Evolutionary conservation across 2,888 invertebrate species (phyloP), one percentile per base, ranked within the genome.

Genomic region (Cephus nigrinus): DNA sequence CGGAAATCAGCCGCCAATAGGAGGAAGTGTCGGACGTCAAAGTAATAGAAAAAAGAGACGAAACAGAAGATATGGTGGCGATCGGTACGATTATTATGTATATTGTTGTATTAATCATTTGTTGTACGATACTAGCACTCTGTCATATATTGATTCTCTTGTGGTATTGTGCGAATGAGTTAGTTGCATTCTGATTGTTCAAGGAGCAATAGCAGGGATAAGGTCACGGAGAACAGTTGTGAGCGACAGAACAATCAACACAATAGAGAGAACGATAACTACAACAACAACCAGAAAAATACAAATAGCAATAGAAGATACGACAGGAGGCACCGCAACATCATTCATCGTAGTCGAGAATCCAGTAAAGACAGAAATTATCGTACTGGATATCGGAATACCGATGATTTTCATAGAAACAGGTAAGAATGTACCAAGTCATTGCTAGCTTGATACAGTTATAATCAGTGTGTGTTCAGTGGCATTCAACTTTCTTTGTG

Each of bases 301-400:
- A 84, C 80, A 74, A 83, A 82, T 72, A 85, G 81, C 36, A 83
- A 78, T 75, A 85, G 89, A 80, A 86, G 86, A 73, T 89, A 90
- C 69, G 83, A 84, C 68, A 87, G 88, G 80, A 86, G 90, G 75
- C 83, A 84, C 74, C 88, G 88, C 31, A 90, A 88, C 81, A 83
- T 84, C 74, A 84, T 86, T 74, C 89, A 89, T 72, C 87, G 87
- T 73, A 93, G 93, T 83, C 89, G 93, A 55, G 93, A 93, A 81
- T 88, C 91, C 33, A 93, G 93, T 81, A 92, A 91, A 84, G 93
- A 93, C 69, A 88, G 93, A 81, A 91, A 86, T 85, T 89, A 85
- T 75, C 86, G 90, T 55, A 84, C 85, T 69, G 80, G 82, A 23
- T 88, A 86, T 78, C 87, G 91, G 76, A 87, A 85, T 79, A 87